A percentile compares a stretch with the other conserved stretches of the same genome.
Evolutionary conservation across 2,888 invertebrate species (phyloP).

Genomic region (Boloria euphrosyne): DNA sequence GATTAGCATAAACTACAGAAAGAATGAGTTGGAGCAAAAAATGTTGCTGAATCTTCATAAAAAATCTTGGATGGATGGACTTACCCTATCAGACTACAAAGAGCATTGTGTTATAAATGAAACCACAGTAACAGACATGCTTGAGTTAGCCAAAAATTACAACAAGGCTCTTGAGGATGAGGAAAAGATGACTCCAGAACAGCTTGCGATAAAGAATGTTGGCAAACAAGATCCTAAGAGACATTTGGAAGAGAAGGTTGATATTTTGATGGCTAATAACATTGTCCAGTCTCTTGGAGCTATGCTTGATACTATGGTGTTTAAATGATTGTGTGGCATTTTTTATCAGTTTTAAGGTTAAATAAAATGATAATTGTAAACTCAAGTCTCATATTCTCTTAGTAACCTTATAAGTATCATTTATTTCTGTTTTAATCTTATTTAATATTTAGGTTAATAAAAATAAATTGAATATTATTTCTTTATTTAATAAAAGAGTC

Average conservation of each 20-base stretch:
- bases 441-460: constrained; percentile 48
- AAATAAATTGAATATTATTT: constrained; percentile 55
- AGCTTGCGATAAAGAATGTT: constrained; percentile 99
- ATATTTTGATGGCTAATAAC: constrained; percentile 97
- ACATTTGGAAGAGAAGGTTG: constrained; percentile 99
- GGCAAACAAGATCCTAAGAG: constrained; percentile 99
- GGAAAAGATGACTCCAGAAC: constrained; percentile 99
- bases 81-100: constrained; percentile 94
- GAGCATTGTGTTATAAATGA: constrained; percentile 97
- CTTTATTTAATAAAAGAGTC: constrained; percentile 54
- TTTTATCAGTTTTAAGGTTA: constrained; percentile 35
- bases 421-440: constrained; percentile 53
- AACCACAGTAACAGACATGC: constrained; percentile 96
- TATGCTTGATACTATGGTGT: constrained; percentile 90
- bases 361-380: constrained; percentile 43
- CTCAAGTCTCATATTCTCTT: constrained; percentile 50
- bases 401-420: constrained; percentile 34
- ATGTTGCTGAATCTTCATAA: constrained; percentile 99
- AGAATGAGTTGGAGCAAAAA: constrained; percentile 99
- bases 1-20: constrained; percentile 99
- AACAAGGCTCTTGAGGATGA: constrained; percentile 99
- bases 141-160: constrained; percentile 98
- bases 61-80: constrained; percentile 99
- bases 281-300: constrained; percentile 99
- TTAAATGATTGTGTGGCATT: constrained; percentile 69